Evolutionary conservation across 2,888 invertebrate species (phyloP).

Genomic region (Eugnorisma glareosa): DNA sequence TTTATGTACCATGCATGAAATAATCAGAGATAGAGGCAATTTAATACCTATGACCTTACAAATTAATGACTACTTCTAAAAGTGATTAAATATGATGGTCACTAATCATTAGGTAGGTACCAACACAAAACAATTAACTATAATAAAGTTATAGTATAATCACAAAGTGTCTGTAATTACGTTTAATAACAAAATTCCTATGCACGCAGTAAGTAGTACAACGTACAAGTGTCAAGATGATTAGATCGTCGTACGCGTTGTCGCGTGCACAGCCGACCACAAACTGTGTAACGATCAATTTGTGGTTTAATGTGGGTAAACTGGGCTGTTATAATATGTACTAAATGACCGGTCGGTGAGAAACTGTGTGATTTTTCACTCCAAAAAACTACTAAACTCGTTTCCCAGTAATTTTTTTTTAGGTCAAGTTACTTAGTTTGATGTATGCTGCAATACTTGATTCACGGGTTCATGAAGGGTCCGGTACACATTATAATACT

Average conservation of each 20-base stretch:
- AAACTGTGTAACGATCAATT: conserved; percentile 38
- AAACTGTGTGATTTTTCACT: too few species aligned
- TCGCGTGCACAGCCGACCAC: conserved; percentile 34
- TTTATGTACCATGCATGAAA: neutral
- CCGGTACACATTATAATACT: too few species aligned
- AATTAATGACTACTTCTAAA: neutral
- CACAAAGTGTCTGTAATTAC: conserved; percentile 6
- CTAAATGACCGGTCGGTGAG: too few species aligned
- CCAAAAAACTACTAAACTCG: too few species aligned
- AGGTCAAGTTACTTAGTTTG: too few species aligned
- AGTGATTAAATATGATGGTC: neutral
- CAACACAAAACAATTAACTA: conserved; percentile 6
- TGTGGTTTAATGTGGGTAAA: conserved; percentile 25
- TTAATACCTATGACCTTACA: neutral
- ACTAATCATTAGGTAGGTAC: conserved; percentile 1
- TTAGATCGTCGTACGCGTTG: conserved; percentile 46
- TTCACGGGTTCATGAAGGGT: too few species aligned
- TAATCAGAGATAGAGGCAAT: neutral
- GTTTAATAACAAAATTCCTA: conserved; percentile 29
- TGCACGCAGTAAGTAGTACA: conserved; percentile 30
- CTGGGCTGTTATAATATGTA: neutral
- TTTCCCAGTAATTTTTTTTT: too few species aligned
- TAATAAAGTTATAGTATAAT: conserved; percentile 6
- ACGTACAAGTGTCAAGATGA: conserved; percentile 55
- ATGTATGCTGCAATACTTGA: too few species aligned